phyloP scores from a whole-genome alignment of 2,797 vertebrate genomes.

The Pelobates cultripes region DNA sequence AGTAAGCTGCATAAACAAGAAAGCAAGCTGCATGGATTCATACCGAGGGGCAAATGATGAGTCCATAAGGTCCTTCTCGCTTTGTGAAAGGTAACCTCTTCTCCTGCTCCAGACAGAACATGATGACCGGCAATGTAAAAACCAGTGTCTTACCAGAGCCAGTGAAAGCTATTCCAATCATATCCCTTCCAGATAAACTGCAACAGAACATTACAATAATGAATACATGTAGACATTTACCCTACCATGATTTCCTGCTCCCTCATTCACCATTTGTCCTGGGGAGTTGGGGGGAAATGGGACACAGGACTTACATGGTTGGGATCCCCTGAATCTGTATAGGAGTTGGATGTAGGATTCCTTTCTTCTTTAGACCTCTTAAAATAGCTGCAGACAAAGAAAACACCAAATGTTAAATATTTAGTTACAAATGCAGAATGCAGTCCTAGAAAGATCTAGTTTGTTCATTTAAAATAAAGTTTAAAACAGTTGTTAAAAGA shows the following conservation, averaged over 20 bases:
- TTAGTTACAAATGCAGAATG: too few relatives aligned
- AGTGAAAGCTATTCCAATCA: conserved; percentile 98
- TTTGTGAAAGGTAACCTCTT: conserved; percentile 93
- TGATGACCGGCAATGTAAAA: conserved; percentile 94
- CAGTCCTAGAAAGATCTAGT: too few relatives aligned
- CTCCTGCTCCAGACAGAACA: conserved; percentile 97
- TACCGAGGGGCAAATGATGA: conserved; percentile 98
- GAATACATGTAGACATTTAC: too few relatives aligned
- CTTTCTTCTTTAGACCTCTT: conserved; percentile 97
- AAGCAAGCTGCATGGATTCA: conserved; percentile 57
- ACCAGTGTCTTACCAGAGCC: conserved; percentile 97
- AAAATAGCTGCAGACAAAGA: conserved; percentile 81
- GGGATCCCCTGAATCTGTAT: conserved; percentile 98
- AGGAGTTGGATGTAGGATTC: conserved; percentile 94
- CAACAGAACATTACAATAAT: not conserved
- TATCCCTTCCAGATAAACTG: conserved; percentile 94
- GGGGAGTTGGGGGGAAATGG: too few relatives aligned
- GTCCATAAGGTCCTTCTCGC: conserved; percentile 94
- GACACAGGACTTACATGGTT: conserved; percentile 86
- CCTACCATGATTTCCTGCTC: too few relatives aligned
- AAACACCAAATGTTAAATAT: too few relatives aligned
- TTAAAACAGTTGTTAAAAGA: too few relatives aligned
- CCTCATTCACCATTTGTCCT: too few relatives aligned
- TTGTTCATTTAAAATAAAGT: too few relatives aligned
- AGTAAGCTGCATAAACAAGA: not conserved